Base-by-base conservation (phyloP, 2,888 invertebrate species). In the Listrodromus nycthemerus region DNA sequence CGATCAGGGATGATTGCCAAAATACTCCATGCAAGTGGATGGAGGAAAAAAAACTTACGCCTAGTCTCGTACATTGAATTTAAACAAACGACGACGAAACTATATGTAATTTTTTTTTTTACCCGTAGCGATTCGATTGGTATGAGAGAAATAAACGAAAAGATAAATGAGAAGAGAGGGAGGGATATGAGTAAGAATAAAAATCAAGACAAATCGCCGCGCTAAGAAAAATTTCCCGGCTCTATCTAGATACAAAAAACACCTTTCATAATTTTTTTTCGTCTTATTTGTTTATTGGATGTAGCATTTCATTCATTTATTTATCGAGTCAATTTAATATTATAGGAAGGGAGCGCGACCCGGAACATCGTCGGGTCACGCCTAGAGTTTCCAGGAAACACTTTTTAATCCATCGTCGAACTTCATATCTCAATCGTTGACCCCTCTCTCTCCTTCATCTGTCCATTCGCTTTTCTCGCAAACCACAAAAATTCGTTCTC, bases 261-360 rank as follows among this genome's bases (percentile, higher is more conserved):
- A 78, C 67, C 48, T 63, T 74, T 45, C 50, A 50, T 24, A 45
- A 69, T 86, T 63, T 80, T 78, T 83, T 84, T 77, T 85, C 80
- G 84, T 84, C 71, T 84, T 85, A 83, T 84, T 75, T 70, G 80
- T 87, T 87, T 87, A 86, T 87, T 84, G 78, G 80, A 82, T 82
- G 80, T 82, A 84, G 84, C 75, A 66, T 81, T 75, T 86, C 83
- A 86, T 88, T 87, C 78, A 84, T 86, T 87, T 86, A 86, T 83
- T 87, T 83, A 82, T 88, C 86, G 86, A 86, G 86, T 85, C 87
- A 84, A 77, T 88, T 87, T 84, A 85, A 86, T 86, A 85, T 83
- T 88, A 85, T 86, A 86, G 86, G 86, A 85, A 84, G 83, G 80
- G 81, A 83, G 81, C 85, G 80, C 81, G 83, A 86, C 87, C 85